These are phyloP conservation scores for Syngnathus typhle DNA, from an alignment of 2,113 vertebrate species.

Conservation along the genomic window DNA sequence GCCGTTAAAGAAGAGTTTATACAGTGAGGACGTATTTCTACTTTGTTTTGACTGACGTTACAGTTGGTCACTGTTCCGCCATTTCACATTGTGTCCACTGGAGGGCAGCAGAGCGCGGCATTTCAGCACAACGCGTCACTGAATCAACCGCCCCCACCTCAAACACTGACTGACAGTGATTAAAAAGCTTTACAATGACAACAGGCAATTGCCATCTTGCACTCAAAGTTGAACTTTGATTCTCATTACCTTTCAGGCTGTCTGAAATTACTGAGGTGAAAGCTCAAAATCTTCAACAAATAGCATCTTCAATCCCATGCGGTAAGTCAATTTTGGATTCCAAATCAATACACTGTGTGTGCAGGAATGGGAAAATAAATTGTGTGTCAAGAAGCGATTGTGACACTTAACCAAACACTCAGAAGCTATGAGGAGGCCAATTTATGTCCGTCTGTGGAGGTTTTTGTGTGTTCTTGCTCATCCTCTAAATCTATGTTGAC, in stretches of 20 bases:
- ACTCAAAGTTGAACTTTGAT: constrained; percentile 17
- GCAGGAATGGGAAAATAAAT: constrained; percentile 39
- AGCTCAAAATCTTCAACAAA: constrained; percentile 33
- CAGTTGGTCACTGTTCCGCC: background rate
- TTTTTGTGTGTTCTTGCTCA: too few species aligned
- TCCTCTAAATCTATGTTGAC: too few species aligned
- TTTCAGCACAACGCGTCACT: constrained; percentile 4
- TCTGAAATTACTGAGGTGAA: constrained; percentile 5
- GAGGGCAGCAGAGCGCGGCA: constrained; percentile 58
- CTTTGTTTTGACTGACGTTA: background rate
- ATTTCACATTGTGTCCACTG: constrained; percentile 33
- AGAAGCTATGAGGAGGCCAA: constrained; percentile 32
- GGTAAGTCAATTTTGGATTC: constrained; percentile 41
- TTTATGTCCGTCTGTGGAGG: background rate
- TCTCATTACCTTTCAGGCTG: constrained; percentile 15
- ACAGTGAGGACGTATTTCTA: too few species aligned
- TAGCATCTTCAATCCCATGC: constrained; percentile 10
- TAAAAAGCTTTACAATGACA: constrained; percentile 1
- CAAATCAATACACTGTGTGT: constrained; percentile 22
- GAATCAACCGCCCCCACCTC: constrained; percentile 10
- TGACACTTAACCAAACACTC: constrained; percentile 29
- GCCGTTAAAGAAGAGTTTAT: too few species aligned
- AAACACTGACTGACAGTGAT: constrained; percentile 21
- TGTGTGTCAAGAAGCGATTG: constrained; percentile 33
- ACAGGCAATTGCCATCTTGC: background rate